These are phyloP conservation scores for Dolichallabes microphthalmus DNA, from an alignment of 2,113 vertebrate species.

Conservation along the genomic window DNA sequence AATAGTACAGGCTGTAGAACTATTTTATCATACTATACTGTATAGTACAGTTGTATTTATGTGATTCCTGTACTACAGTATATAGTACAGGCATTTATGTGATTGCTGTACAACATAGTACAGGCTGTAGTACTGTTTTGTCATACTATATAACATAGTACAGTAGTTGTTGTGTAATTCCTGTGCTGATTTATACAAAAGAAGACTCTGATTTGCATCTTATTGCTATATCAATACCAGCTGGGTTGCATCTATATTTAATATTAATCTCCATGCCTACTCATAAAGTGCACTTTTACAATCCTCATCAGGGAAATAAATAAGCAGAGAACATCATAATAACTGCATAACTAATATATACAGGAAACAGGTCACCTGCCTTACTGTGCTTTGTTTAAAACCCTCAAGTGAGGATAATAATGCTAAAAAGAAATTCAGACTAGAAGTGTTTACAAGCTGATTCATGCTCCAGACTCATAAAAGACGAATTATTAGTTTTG, in stretches of 20 bases:
- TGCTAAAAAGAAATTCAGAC: not conserved
- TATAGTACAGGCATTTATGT: too few relatives aligned
- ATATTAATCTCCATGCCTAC: not conserved
- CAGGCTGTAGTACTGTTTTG: not conserved
- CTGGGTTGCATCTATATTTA: not conserved
- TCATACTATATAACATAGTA: not conserved
- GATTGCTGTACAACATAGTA: too few relatives aligned
- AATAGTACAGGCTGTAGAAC: too few relatives aligned
- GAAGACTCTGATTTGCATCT: not conserved
- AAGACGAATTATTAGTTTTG: not conserved
- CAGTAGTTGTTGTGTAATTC: not conserved
- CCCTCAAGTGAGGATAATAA: not conserved
- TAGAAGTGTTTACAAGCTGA: not conserved
- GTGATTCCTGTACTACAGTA: too few relatives aligned
- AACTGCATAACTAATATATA: not conserved
- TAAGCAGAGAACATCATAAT: not conserved
- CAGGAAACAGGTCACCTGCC: not conserved
- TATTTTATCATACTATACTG: too few relatives aligned
- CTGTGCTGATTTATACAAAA: not conserved
- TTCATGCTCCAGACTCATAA: not conserved
- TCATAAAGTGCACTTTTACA: not conserved
- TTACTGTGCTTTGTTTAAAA: not conserved
- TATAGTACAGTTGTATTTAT: too few relatives aligned
- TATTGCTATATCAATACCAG: not conserved
- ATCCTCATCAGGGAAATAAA: not conserved